These are phyloP conservation scores for Seladonia tumulorum DNA, from an alignment of 2,888 invertebrate species.

Conservation along the genomic window DNA sequence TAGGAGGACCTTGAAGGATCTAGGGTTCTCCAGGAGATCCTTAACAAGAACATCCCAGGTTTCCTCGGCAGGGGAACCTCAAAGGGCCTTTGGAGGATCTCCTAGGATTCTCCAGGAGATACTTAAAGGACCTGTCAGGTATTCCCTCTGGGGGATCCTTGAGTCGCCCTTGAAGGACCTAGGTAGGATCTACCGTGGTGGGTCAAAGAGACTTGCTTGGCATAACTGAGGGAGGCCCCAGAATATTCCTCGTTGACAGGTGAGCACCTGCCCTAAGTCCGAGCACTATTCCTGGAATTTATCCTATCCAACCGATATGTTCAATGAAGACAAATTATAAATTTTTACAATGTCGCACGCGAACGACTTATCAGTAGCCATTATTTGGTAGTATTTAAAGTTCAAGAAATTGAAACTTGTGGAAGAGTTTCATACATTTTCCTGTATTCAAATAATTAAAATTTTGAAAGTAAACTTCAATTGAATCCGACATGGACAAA, in stretches of 20 bases:
- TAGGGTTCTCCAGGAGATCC: background rate
- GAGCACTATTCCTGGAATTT: background rate
- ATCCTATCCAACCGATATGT: background rate
- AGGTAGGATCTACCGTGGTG: background rate
- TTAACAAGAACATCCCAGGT: conserved; percentile 5
- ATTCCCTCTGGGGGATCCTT: background rate
- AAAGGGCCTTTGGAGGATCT: conserved; percentile 8
- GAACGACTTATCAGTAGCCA: too few relatives aligned
- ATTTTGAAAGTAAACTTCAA: too few relatives aligned
- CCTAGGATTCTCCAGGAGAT: conserved; percentile 3
- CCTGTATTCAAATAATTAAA: too few relatives aligned
- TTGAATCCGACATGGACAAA: too few relatives aligned
- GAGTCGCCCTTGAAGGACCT: background rate
- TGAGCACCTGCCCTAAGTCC: background rate
- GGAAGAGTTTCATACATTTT: too few relatives aligned
- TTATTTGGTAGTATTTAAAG: too few relatives aligned
- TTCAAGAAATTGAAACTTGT: too few relatives aligned
- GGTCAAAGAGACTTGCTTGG: background rate
- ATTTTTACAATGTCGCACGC: background rate
- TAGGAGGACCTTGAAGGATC: background rate
- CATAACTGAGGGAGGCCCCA: background rate
- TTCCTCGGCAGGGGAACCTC: background rate
- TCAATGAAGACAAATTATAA: background rate
- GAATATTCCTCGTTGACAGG: background rate
- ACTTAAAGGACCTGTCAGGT: conserved; percentile 11